Base-by-base conservation (phyloP, 1,140 invertebrate genomes). In the Diabrotica undecimpunctata region DNA sequence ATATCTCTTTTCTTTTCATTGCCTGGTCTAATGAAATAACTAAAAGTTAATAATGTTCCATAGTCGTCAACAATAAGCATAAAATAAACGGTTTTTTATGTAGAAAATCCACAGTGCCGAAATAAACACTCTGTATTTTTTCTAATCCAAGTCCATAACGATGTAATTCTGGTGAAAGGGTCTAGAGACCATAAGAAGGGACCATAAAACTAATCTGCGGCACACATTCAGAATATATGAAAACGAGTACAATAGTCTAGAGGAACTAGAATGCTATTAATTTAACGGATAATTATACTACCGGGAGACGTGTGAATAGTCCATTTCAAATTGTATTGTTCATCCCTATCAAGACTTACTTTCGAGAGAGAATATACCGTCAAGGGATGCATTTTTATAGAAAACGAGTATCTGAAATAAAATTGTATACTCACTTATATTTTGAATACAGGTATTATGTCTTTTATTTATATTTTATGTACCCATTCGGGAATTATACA, bases 191-290 rank as follows among this genome's bases (percentile, higher is more conserved):
- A n/a, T 46, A 46, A 46, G 41, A 46, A 46, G 41, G n/a, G 41
- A n/a, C 41, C 41, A 46, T 46, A 46, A 46, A 46, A 46, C 41
- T 46, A 46, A 46, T 46, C 41, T 46, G 41, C 41, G 41, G 41
- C 41, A 46, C 41, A 46, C 41, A 46, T 46, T 46, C 41, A n/a
- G 41, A 46, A 46, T 46, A 46, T 46, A 46, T 46, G 41, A 46
- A 46, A 46, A 46, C 41, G 41, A 46, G 41, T 46, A 46, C 41
- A 46, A 46, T 46, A 46, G 41, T 46, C 41, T n/a, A 46, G n/a
- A 46, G 41, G 41, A 46, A 46, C 41, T 46, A 46, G 41, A 46
- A 46, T n/a, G 41, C 41, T 46, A 46, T 46, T 46, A 46, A 46
- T 46, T 46, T 46, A 8, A 8, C n/a, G 8, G n/a, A 46, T 46